Percentiles rank a stretch among this genome's conserved stretches.
Evolutionary conservation across 2,797 vertebrate genomes (phyloP).

Genomic region (Cottoperca gobio): DNA sequence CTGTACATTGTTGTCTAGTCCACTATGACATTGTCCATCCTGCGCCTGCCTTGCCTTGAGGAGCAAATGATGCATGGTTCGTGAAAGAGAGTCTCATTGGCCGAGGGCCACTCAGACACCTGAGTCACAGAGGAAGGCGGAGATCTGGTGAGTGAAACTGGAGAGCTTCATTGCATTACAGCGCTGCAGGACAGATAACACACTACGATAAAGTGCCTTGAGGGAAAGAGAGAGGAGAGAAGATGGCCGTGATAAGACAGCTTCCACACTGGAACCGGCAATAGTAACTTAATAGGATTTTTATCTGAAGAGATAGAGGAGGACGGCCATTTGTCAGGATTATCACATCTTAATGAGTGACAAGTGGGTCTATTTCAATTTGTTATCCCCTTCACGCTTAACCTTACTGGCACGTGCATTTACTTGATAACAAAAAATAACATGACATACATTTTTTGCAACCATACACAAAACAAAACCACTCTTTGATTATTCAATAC

Average conservation of each 20-base stretch:
- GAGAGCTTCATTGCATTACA: constrained; percentile 72
- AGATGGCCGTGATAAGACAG: constrained; percentile 65
- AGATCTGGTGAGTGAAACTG: constrained; percentile 71
- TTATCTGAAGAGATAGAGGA: constrained; percentile 59
- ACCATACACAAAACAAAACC: background rate
- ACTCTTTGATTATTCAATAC: constrained; percentile 38
- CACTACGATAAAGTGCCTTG: constrained; percentile 51
- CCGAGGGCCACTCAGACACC: constrained; percentile 73
- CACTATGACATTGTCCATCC: constrained; percentile 37
- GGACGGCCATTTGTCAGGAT: constrained; percentile 55
- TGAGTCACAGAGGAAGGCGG: constrained; percentile 71
- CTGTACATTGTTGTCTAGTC: constrained; percentile 27
- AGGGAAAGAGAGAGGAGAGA: constrained; percentile 67
- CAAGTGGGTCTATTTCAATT: constrained; percentile 56
- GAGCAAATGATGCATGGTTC: constrained; percentile 45
- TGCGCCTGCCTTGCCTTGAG: constrained; percentile 35
- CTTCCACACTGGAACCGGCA: constrained; percentile 50
- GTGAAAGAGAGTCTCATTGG: constrained; percentile 59
- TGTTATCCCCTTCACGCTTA: constrained; percentile 25
- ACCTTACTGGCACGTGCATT: background rate
- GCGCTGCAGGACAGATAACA: constrained; percentile 65
- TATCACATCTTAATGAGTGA: constrained; percentile 57
- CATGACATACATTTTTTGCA: background rate
- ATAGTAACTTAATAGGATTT: constrained; percentile 68
- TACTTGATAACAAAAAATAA: background rate